Percentiles rank a stretch among this genome's conserved stretches.
These are phyloP conservation scores for Leptobrachium ailaonicum DNA, from an alignment of 2,113 vertebrate genomes.

Conservation along the genomic window DNA sequence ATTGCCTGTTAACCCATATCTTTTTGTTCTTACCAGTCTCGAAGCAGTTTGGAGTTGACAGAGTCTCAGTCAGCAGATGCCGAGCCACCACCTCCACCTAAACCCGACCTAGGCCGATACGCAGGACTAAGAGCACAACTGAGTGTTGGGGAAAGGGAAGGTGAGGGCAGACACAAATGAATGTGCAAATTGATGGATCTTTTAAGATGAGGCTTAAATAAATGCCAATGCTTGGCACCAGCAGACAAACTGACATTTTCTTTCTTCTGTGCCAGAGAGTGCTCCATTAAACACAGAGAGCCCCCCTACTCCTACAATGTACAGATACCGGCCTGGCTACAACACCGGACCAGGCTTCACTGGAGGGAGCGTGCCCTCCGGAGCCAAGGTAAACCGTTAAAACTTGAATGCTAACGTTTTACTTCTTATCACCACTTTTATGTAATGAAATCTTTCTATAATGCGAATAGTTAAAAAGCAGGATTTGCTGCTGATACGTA, in stretches of 20 bases:
- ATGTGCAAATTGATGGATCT: not conserved
- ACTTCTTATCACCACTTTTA: too few species aligned
- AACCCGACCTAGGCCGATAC: constrained; percentile 89
- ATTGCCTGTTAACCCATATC: not conserved
- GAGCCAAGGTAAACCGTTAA: constrained; percentile 8
- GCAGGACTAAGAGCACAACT: constrained; percentile 82
- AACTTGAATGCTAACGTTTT: not conserved
- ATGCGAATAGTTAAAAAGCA: too few species aligned
- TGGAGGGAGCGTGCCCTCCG: not conserved
- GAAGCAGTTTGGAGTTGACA: constrained; percentile 89
- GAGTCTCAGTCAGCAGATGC: constrained; percentile 94
- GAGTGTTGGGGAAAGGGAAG: constrained; percentile 80
- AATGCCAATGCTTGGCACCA: too few species aligned
- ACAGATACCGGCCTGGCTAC: constrained; percentile 88
- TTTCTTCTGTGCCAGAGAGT: constrained; percentile 72
- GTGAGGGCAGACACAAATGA: constrained; percentile 64
- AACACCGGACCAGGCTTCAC: constrained; percentile 80
- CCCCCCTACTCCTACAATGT: constrained; percentile 91
- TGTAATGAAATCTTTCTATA: too few species aligned
- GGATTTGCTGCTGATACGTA: too few species aligned
- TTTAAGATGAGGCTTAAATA: too few species aligned
- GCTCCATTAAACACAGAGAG: constrained; percentile 77
- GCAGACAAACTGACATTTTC: not conserved
- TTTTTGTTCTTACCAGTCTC: constrained; percentile 74
- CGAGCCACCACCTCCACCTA: constrained; percentile 91